Percentiles rank a stretch among this genome's conserved stretches.
Evolutionary conservation across 2,888 invertebrate species (phyloP).

Genomic region (Hypsopygia costalis): DNA sequence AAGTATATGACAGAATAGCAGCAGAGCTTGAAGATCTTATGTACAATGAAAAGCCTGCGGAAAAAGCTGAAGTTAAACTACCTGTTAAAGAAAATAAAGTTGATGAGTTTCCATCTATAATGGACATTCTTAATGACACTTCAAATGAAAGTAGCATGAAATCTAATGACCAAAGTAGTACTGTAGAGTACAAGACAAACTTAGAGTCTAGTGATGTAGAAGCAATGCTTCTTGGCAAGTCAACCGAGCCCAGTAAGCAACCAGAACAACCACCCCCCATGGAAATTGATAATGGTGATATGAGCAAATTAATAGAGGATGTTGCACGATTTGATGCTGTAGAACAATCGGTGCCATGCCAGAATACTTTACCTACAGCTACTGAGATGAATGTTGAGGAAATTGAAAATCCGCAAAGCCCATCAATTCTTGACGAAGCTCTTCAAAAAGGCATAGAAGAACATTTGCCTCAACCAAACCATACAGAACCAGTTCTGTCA

Average conservation of each 20-base stretch:
- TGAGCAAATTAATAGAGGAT: constrained; percentile 43
- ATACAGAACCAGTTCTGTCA: neutral
- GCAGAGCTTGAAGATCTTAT: constrained; percentile 74
- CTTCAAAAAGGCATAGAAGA: constrained; percentile 58
- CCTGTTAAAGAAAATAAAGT: constrained; percentile 26
- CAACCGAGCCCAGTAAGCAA: constrained; percentile 22
- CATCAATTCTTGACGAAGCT: constrained; percentile 65
- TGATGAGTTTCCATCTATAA: constrained; percentile 74
- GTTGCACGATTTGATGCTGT: constrained; percentile 38
- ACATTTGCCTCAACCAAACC: constrained; percentile 36
- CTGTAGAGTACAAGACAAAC: constrained; percentile 44
- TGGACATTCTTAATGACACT: constrained; percentile 68
- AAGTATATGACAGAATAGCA: constrained; percentile 74
- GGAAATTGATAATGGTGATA: constrained; percentile 50
- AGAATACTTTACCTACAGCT: constrained; percentile 22
- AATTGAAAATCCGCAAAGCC: constrained; percentile 55
- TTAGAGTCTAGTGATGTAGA: constrained; percentile 70
- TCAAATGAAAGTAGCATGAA: constrained; percentile 32
- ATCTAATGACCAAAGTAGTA: constrained; percentile 37
- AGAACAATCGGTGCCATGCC: constrained; percentile 22
- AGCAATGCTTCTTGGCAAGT: constrained; percentile 66
- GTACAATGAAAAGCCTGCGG: constrained; percentile 58
- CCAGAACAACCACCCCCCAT: constrained; percentile 38
- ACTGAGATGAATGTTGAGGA: constrained; percentile 28
- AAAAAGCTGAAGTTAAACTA: constrained; percentile 36